phyloP scores from a whole-genome alignment of 37 sponge, comb jelly and placozoan genomes.

The Cliona cf. orientalis region DNA sequence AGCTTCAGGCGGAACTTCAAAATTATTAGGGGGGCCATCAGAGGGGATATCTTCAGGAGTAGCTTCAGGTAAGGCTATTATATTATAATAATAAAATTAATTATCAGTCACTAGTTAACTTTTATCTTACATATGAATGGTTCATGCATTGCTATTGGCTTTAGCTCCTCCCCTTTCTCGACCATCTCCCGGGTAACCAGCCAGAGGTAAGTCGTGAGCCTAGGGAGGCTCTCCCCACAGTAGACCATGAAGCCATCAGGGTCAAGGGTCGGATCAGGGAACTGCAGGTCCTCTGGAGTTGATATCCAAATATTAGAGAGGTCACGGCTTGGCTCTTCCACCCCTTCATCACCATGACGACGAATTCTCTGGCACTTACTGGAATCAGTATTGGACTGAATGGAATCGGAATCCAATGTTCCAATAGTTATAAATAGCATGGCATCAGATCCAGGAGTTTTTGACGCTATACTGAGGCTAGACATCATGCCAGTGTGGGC shows the following conservation, averaged over 20 bases:
- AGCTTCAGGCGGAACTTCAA: too few relatives aligned
- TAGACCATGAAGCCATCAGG: conserved; percentile 51
- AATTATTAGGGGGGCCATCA: too few relatives aligned
- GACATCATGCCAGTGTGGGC: conserved; percentile 51
- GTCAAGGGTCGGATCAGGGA: conserved; percentile 58
- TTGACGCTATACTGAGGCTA: conserved; percentile 16
- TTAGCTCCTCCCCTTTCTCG: neutral
- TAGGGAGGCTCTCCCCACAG: conserved; percentile 4
- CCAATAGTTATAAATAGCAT: conserved; percentile 56
- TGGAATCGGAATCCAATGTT: too few relatives aligned
- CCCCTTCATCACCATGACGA: too few relatives aligned
- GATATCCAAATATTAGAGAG: conserved; percentile 40
- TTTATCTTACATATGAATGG: too few relatives aligned
- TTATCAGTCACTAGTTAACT: too few relatives aligned
- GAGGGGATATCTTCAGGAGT: too few relatives aligned
- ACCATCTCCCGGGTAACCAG: conserved; percentile 57
- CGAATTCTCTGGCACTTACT: too few relatives aligned
- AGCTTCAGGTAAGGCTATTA: too few relatives aligned
- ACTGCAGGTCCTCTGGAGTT: conserved; percentile 9
- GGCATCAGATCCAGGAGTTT: conserved; percentile 61
- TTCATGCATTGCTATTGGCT: conserved; percentile 26
- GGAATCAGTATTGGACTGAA: too few relatives aligned
- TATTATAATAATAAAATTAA: too few relatives aligned
- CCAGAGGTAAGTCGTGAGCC: conserved; percentile 26
- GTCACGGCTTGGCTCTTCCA: too few relatives aligned